Percentiles rank a stretch among this genome's conserved stretches.
phyloP scores from a whole-genome alignment of 64 coral and sea anemone species.

The Porites lutea region DNA sequence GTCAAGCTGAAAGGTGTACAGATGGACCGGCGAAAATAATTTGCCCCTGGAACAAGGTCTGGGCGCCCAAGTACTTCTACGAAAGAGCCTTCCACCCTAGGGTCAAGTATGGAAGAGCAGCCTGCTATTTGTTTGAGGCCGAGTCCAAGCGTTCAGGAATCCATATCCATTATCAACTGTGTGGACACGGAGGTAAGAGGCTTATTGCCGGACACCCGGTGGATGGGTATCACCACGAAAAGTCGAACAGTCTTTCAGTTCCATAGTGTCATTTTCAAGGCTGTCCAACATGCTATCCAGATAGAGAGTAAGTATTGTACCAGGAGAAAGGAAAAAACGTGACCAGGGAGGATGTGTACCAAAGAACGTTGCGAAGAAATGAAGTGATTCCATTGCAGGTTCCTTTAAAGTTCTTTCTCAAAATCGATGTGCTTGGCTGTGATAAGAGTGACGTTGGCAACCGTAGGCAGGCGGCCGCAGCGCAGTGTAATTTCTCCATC shows the following conservation, averaged over 20 bases:
- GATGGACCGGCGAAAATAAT: not conserved
- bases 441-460: too few species aligned
- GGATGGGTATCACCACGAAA: not conserved
- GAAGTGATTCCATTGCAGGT: not conserved
- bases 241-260: slow-evolving; percentile 26
- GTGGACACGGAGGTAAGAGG: slow-evolving; percentile 2
- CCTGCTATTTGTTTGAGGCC: not conserved
- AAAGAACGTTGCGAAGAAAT: not conserved
- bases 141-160: not conserved
- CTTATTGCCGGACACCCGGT: not conserved
- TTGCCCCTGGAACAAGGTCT: not conserved
- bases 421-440: too few species aligned
- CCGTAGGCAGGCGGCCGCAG: too few species aligned
- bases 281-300: not conserved
- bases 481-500: too few species aligned
- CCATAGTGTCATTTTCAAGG: slow-evolving; percentile 18
- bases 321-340: not conserved
- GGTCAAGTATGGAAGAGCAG: not conserved
- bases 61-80: not conserved
- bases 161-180: slow-evolving; percentile 1
- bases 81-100: not conserved
- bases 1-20: not conserved
- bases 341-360: not conserved
- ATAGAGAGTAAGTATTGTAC: too few species aligned
- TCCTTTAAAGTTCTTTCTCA: too few species aligned